Conservation (phyloP, 1,140 invertebrate species). For the Tachypleus tridentatus region DNA sequence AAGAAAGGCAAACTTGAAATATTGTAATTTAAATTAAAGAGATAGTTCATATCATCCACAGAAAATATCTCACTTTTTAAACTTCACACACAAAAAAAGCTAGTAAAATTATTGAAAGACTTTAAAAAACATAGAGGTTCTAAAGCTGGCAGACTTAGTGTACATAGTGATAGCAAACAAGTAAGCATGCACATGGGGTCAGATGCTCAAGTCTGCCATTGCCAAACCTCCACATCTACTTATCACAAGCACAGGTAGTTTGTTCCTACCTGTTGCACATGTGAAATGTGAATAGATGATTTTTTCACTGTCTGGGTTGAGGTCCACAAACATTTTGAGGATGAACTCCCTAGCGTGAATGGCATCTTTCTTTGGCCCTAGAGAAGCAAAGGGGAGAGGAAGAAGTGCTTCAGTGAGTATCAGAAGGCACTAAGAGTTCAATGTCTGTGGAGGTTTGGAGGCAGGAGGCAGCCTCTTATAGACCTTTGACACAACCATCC, state of each 20-base stretch:
- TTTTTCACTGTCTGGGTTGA: conserved; percentile 99
- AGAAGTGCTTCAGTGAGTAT: neutral
- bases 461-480: neutral
- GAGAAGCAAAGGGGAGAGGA: conserved; percentile 15
- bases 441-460: conserved; percentile 2
- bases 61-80: too few relatives aligned
- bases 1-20: too few relatives aligned
- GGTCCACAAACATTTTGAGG: conserved; percentile 99
- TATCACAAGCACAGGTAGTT: neutral
- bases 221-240: too few relatives aligned
- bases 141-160: too few relatives aligned
- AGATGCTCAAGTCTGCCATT: too few relatives aligned
- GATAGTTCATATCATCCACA: too few relatives aligned
- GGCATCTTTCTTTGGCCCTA: conserved; percentile 96
- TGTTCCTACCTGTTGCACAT: conserved; percentile 92
- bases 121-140: too few relatives aligned
- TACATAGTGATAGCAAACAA: too few relatives aligned
- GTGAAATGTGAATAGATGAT: conserved; percentile 99
- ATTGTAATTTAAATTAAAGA: too few relatives aligned
- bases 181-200: too few relatives aligned
- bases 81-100: too few relatives aligned
- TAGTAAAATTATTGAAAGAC: too few relatives aligned
- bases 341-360: conserved; percentile 98
- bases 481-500: neutral
- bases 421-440: neutral